phyloP scores from a whole-genome alignment of 1,140 invertebrate species.

The Lamellibrachia luymesi region DNA sequence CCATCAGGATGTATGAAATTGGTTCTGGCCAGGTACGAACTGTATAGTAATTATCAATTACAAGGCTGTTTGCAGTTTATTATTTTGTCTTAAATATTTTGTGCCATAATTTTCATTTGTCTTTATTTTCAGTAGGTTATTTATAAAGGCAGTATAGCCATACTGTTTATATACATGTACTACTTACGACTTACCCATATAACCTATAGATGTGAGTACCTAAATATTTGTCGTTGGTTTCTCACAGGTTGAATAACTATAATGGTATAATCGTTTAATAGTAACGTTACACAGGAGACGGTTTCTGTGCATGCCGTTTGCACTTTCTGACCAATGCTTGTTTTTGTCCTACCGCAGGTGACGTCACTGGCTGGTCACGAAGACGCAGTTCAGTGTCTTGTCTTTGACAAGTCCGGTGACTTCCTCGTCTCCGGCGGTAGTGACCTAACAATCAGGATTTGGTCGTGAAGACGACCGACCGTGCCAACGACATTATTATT shows the following conservation, averaged over 20 bases:
- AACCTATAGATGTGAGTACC: not conserved
- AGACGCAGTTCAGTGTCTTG: conserved; percentile 54
- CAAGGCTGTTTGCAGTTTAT: not conserved
- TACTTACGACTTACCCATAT: not conserved
- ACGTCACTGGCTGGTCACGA: conserved; percentile 52
- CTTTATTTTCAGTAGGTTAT: not conserved
- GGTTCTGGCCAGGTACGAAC: conserved; percentile 47
- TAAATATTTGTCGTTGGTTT: not conserved
- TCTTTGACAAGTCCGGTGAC: conserved; percentile 52
- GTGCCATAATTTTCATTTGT: not conserved
- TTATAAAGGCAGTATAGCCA: not conserved
- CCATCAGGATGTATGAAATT: conserved; percentile 55
- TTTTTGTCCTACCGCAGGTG: conserved; percentile 33
- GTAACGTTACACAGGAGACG: not conserved
- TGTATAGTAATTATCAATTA: not conserved
- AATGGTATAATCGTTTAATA: not conserved
- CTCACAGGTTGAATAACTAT: not conserved
- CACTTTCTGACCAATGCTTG: not conserved
- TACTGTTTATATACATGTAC: not conserved
- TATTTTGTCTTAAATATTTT: not conserved
- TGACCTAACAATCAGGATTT: conserved; percentile 54
- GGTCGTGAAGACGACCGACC: conserved; percentile 43
- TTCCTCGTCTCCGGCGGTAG: conserved; percentile 55
- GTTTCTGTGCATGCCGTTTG: not conserved
- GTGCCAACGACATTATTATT: not conserved